Conservation (phyloP, 2,797 vertebrate species). For the Bradypodion ventrale region DNA sequence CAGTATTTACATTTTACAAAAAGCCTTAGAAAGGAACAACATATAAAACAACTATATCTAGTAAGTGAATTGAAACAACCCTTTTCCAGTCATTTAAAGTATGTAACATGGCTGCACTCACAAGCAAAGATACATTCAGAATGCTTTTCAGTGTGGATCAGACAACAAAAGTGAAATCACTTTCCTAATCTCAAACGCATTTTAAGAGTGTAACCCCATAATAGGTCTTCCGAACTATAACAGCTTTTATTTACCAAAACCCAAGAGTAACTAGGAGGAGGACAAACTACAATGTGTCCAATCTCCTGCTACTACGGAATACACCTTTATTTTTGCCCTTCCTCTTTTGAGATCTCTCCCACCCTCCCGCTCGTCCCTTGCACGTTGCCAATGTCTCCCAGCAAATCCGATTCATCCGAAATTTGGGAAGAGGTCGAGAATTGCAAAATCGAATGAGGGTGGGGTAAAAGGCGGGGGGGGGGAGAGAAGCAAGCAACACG, state of each 20-base stretch:
- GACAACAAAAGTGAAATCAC: not conserved
- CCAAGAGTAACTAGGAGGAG: not conserved
- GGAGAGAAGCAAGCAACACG: not conserved
- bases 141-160: not conserved
- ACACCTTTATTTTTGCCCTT: slow-evolving; percentile 18
- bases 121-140: not conserved
- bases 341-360: slow-evolving; percentile 27
- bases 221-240: not conserved
- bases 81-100: not conserved
- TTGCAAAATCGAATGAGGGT: not conserved
- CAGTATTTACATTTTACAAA: not conserved
- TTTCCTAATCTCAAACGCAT: not conserved
- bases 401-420: slow-evolving; percentile 64
- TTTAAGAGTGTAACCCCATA: too few species aligned
- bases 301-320: slow-evolving; percentile 19
- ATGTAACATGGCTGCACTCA: not conserved
- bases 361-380: slow-evolving; percentile 61
- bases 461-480: not conserved
- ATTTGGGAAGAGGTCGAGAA: slow-evolving; percentile 57
- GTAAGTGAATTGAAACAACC: not conserved
- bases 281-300: not conserved
- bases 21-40: not conserved
- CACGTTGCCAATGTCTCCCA: slow-evolving; percentile 55
- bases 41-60: not conserved
- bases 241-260: not conserved